A percentile compares a stretch with the other conserved stretches of the same genome.
phyloP scores from a whole-genome alignment of 2,888 invertebrate species.

The Margaritifera margaritifera region DNA sequence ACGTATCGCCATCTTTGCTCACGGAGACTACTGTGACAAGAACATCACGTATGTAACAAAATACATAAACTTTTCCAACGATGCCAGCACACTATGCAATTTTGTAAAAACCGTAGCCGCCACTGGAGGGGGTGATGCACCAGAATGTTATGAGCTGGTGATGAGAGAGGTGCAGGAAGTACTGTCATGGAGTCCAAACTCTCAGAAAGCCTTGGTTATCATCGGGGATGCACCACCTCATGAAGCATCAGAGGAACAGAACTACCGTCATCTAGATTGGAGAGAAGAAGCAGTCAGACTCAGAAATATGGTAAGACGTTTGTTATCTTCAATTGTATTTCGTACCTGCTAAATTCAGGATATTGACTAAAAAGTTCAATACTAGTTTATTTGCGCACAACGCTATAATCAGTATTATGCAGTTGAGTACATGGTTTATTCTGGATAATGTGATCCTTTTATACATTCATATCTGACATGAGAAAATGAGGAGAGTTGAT shows the following conservation, averaged over 20 bases:
- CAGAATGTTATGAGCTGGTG: constrained; percentile 61
- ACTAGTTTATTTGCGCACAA: too few species aligned
- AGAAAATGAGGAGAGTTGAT: too few species aligned
- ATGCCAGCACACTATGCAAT: constrained; percentile 17
- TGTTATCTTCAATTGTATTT: too few species aligned
- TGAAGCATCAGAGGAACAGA: constrained; percentile 15
- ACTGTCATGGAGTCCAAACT: constrained; percentile 47
- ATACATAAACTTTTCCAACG: constrained; percentile 21
- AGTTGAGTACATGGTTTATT: too few species aligned
- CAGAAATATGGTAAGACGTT: constrained; percentile 26
- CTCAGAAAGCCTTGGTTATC: constrained; percentile 51
- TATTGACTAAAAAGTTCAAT: too few species aligned
- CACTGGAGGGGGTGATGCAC: constrained; percentile 48
- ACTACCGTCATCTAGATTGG: constrained; percentile 50
- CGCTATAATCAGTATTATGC: too few species aligned
- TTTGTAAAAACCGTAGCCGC: constrained; percentile 20
- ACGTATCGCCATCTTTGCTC: constrained; percentile 30
- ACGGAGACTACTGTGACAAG: constrained; percentile 34
- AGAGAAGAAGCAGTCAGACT: constrained; percentile 35
- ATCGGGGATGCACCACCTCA: constrained; percentile 52
- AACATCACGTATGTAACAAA: constrained; percentile 26
- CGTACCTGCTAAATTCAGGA: too few species aligned
- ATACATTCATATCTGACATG: too few species aligned
- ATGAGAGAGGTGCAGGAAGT: constrained; percentile 49
- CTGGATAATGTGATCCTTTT: too few species aligned